Evolutionary conservation across 2,888 invertebrate species (phyloP), one percentile per base, ranked within the genome.

Genomic region (Drosophila histrio): DNA sequence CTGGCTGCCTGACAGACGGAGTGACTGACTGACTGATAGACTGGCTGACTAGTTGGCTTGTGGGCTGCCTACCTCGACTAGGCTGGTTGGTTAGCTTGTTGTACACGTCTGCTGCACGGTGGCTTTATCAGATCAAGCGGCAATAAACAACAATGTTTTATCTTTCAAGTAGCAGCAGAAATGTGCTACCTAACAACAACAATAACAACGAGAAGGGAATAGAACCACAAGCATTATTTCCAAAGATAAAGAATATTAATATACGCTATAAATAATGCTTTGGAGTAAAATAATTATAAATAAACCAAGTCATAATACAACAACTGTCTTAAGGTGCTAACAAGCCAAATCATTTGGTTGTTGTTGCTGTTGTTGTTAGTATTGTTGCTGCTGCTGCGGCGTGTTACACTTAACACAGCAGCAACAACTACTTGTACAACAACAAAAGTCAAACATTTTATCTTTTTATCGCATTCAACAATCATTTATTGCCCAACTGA

Each of bases 221-320:
- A 64, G 52, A 26, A 46, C 47, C 61, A 72, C 39, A 52, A 59
- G 39, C 30, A 73, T 57, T 79, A 78, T 78, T 89, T 84, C 71
- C 70, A 89, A 89, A 85, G 90, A 90, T 90, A 90, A 90, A 90
- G 89, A 89, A 87, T 85, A 90, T 89, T 85, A 90, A 87, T 89
- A 86, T 87, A 89, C 76, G 84, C 87, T 87, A 90, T 90, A 90
- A 90, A 90, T 90, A 84, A 88, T 74, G 77, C 74, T 77, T 74
- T 71, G 69, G 87, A 71, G 72, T 81, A 80, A 75, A 73, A 76
- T 81, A 84, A 79, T 88, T 87, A 81, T 77, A 77, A 77, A 72
- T 77, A 85, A 85, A 85, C 81, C 78, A 73, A 77, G 79, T 62
- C 74, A 83, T 76, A 73, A 65, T 62, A 70, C 72, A 72, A 73